Evolutionary conservation across 2,888 invertebrate species (phyloP), one percentile per base, ranked within the genome.

Genomic region (Ecdyonurus torrentis): DNA sequence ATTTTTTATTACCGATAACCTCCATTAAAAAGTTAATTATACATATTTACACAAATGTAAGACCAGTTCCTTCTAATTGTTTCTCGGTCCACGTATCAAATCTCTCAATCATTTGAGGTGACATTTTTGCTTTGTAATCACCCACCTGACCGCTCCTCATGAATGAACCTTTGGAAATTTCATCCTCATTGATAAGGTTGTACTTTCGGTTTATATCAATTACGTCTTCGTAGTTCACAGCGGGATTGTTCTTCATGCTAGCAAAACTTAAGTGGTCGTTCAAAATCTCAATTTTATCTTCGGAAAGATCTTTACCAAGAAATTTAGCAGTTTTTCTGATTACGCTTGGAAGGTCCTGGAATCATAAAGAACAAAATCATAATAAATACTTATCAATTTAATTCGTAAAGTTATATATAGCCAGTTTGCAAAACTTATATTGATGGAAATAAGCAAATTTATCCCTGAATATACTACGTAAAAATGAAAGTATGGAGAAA

Each of bases 161-260:
- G 64, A 73, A 72, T 19, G 61, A 67, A 2, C 69, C 69, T 3
- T 23, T 77, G 69, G 37, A 80, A 23, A 23, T 50, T 20, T 59
- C 23, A 15, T 68, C 67, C 23, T 53, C 25, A 23, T 64, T 59
- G 50, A 64, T 60, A 15, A 64, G 60, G 15, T 61, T 64, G 61
- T 66, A 76, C 2, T 76, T 71, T 2, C 65, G 69, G 5, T 74
- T 72, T 1, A 68, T 69, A 0, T 70, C 72, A 0, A 71, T n/a
- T 22, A 71, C 69, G 2, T 71, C 70, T 68, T 80, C 78, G 66
- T 76, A 76, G 70, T 85, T 83, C 15, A 82, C 80, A 23, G 79
- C 76, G 3, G 76, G 75, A 71, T 85, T 84, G 1, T 74, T 70
- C 68, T 79, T 79, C 84, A 85, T 85, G 64, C 72, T 80, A 20